Evolutionary conservation across 1,140 invertebrate genomes (phyloP), one percentile per base, ranked within the genome.

Genomic region (Trichonephila clavata): DNA sequence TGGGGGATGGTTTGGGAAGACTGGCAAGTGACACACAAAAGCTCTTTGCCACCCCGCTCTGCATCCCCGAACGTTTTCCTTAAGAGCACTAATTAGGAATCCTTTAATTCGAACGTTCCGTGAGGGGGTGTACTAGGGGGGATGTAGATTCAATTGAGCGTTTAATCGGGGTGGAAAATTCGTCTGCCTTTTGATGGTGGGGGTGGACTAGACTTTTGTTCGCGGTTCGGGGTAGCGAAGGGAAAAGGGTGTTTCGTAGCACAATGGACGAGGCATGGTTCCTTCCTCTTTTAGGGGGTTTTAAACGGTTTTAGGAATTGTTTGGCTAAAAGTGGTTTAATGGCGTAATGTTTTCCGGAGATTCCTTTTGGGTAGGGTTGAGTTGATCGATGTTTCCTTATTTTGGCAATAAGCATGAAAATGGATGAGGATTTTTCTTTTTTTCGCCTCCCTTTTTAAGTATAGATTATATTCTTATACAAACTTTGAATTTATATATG

Each of bases 61-160:
- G 1, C 13, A 20, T 20, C 63, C 63, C 86, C 86, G 24, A 77
- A 77, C 24, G 63, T 68, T 88, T 88, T 88, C 86, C 86, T 71
- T 88, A 88, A 88, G 86, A 88, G 86, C 61, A 50, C 86, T 88
- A 88, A 88, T 88, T 88, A 88, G 61, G 59, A 90, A 50, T 90
- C 68, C 77, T 81, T 81, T 90, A 90, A 90, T 90, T 90, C 89
- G 43, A 84, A 50, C 71, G 43, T 81, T 80, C 71, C 27, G 81
- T 61, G n/a, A 16, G 20, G 71, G 27, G 50, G 18, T 14, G 32
- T 16, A 14, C 18, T 20, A 20, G n/a, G 24, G 65, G 43, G 87
- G 63, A 20, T 18, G 24, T 43, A 16, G 83, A 60, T 84, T 84
- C 89, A 90, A 90, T 90, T 90, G 89, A 61, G 89, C 89, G 89